These are phyloP conservation scores for Charanyca ferruginea DNA, from an alignment of 2,888 invertebrate species.

Conservation along the genomic window DNA sequence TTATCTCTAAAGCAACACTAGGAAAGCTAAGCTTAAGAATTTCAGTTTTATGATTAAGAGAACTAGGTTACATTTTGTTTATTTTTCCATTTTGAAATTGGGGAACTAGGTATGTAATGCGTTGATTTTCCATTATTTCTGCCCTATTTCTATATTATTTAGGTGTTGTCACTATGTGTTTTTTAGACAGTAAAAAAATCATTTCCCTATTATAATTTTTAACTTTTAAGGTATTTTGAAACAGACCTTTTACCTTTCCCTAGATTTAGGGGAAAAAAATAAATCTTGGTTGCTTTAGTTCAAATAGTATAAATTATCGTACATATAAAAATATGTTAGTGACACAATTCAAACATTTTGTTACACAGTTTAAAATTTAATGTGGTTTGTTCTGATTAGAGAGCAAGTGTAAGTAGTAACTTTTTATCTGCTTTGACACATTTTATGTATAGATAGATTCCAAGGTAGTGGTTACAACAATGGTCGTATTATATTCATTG, in stretches of 20 bases:
- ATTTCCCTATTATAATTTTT: no score
- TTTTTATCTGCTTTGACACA: constrained; percentile 45
- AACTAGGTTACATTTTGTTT: constrained; percentile 27
- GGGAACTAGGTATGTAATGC: no score
- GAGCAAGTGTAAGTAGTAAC: constrained; percentile 1
- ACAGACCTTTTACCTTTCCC: no score
- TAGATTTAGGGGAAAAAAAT: no score
- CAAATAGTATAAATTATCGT: neutral
- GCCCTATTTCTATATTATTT: no score
- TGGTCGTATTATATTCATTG: constrained; percentile 34
- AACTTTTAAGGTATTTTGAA: no score
- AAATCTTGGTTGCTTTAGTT: no score
- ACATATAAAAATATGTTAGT: neutral
- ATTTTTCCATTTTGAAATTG: neutral
- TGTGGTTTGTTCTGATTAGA: constrained; percentile 5
- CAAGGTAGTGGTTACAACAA: constrained; percentile 33
- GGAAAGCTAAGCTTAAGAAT: constrained; percentile 40
- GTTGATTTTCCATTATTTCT: no score
- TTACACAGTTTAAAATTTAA: neutral
- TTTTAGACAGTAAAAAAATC: no score
- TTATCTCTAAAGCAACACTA: constrained; percentile 34
- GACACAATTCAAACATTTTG: neutral
- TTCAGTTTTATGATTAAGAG: constrained; percentile 36
- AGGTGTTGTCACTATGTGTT: no score
- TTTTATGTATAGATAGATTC: constrained; percentile 11